phyloP scores from a whole-genome alignment of 2,888 invertebrate species.

The Calameuta filiformis region DNA sequence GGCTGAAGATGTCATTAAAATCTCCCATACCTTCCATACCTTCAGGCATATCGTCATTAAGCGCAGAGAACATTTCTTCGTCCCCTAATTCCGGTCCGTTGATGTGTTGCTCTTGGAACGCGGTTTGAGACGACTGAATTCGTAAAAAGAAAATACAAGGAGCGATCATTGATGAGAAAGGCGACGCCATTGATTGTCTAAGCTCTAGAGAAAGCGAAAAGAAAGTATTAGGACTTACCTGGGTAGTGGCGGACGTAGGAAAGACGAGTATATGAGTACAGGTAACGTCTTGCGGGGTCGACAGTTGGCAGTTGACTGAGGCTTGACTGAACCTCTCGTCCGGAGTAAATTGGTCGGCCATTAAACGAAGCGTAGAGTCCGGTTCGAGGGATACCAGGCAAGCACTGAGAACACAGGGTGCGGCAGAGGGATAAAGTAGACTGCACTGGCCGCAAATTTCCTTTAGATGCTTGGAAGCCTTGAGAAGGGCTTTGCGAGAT shows the following conservation, averaged over 20 bases:
- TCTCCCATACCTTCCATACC: slow-evolving; percentile 80
- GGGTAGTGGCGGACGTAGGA: slow-evolving; percentile 95
- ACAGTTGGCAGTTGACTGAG: slow-evolving; percentile 88
- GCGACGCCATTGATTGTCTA: background rate
- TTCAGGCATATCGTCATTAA: slow-evolving; percentile 74
- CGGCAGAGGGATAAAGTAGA: slow-evolving; percentile 82
- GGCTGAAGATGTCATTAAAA: slow-evolving; percentile 81
- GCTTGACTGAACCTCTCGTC: slow-evolving; percentile 91
- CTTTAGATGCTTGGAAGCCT: slow-evolving; percentile 88
- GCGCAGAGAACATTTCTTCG: slow-evolving; percentile 74
- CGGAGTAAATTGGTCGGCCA: slow-evolving; percentile 96
- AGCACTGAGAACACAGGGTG: slow-evolving; percentile 95
- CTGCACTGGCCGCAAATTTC: slow-evolving; percentile 92
- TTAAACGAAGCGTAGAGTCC: slow-evolving; percentile 83
- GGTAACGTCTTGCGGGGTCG: slow-evolving; percentile 96
- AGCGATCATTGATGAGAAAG: background rate
- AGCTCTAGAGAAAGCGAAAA: background rate
- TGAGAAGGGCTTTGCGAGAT: slow-evolving; percentile 88
- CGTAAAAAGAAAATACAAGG: background rate
- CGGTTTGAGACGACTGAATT: slow-evolving; percentile 75
- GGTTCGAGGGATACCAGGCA: slow-evolving; percentile 97
- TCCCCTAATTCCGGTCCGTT: slow-evolving; percentile 76
- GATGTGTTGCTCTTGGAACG: slow-evolving; percentile 77
- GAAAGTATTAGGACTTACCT: slow-evolving; percentile 68
- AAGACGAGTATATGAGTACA: slow-evolving; percentile 99